Evolutionary conservation across 2,888 invertebrate genomes (phyloP).

Genomic region (Cephus spinipes): DNA sequence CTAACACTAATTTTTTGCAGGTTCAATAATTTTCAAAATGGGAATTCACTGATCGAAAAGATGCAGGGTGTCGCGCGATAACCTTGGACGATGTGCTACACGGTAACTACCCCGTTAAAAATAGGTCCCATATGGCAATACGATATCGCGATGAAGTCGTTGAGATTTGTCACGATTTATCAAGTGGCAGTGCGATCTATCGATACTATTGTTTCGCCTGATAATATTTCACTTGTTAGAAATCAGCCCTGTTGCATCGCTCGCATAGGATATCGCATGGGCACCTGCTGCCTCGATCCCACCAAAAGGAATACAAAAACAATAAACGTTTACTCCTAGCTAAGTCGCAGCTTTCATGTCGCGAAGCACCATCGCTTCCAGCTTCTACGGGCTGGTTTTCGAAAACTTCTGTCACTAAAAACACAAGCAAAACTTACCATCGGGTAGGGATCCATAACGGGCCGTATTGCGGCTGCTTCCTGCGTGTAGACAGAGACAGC

Average conservation of each 20-base stretch:
- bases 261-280: not conserved
- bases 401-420: not conserved
- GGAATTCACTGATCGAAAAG: not conserved
- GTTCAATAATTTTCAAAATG: not conserved
- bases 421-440: constrained; percentile 45
- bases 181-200: not conserved
- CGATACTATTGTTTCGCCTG: not conserved
- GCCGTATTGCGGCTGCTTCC: constrained; percentile 31
- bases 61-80: not conserved
- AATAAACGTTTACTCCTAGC: not conserved
- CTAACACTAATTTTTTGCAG: not conserved
- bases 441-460: constrained; percentile 57
- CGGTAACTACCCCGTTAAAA: not conserved
- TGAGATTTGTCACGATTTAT: not conserved
- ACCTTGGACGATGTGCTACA: not conserved
- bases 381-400: not conserved
- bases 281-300: not conserved
- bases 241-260: not conserved
- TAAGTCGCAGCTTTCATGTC: not conserved
- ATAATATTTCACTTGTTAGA: not conserved
- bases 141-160: not conserved
- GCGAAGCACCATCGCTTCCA: not conserved
- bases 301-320: not conserved
- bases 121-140: not conserved
- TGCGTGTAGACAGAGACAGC: not conserved